Percentiles rank a stretch among this genome's conserved stretches.
Conservation (phyloP, 2,113 vertebrate species). For the Genyomyrus donnyi region DNA sequence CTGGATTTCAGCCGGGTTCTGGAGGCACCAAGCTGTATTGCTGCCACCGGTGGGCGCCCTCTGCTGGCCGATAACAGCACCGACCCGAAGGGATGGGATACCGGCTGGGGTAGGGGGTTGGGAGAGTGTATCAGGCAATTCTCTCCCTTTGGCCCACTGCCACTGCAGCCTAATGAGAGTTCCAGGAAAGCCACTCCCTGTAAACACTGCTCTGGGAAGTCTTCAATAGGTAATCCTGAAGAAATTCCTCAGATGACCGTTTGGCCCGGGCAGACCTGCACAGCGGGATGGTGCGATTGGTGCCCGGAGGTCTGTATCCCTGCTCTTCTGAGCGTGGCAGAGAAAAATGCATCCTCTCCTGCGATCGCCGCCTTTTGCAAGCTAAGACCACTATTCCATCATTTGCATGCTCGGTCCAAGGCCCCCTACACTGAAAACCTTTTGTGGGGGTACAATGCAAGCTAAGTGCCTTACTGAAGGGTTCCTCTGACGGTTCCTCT, state of each 20-base stretch:
- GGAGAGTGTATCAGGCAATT: background rate
- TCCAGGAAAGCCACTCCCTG: conserved; percentile 18
- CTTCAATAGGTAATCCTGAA: conserved; percentile 17
- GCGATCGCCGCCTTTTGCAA: background rate
- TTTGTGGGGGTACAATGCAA: background rate
- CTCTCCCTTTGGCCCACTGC: conserved; percentile 2
- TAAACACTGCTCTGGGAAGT: background rate
- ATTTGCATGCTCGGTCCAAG: background rate
- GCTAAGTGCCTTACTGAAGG: background rate
- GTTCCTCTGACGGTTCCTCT: too few relatives aligned
- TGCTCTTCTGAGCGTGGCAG: background rate
- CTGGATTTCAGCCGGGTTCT: background rate
- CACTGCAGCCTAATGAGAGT: background rate
- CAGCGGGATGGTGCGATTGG: background rate
- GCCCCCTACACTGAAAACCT: too few relatives aligned
- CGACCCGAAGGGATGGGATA: background rate
- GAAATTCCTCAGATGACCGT: conserved; percentile 13
- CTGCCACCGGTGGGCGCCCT: background rate
- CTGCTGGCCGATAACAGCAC: background rate
- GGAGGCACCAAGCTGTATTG: background rate
- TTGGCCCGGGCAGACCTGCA: background rate
- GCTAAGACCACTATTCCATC: too few relatives aligned
- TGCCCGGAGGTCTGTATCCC: background rate
- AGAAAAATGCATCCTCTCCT: background rate
- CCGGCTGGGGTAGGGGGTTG: background rate